Evolutionary conservation across 2,797 vertebrate genomes (phyloP).

Genomic region (Nannoperca australis): DNA sequence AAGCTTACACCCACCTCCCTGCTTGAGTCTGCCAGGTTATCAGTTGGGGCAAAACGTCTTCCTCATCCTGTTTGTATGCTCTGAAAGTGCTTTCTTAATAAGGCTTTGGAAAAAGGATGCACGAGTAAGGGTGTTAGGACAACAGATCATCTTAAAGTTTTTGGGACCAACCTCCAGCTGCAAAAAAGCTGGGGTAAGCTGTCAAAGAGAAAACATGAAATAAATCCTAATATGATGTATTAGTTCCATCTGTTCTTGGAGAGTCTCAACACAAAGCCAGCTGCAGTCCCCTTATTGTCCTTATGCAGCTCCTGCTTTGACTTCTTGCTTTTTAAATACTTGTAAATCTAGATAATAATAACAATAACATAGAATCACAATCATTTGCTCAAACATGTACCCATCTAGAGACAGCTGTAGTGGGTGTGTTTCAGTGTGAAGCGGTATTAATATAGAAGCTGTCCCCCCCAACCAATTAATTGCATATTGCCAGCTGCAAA

Average conservation of each 20-base stretch:
- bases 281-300: conserved; percentile 16
- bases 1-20: conserved; percentile 32
- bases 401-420: conserved; percentile 46
- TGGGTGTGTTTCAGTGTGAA: conserved; percentile 49
- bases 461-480: conserved; percentile 66
- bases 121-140: conserved; percentile 21
- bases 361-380: background rate
- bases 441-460: conserved; percentile 55
- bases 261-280: conserved; percentile 26
- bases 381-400: conserved; percentile 27
- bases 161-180: conserved; percentile 20
- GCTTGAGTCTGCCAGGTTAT: conserved; percentile 44
- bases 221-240: conserved; percentile 33
- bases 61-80: conserved; percentile 8
- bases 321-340: conserved; percentile 18
- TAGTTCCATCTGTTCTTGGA: conserved; percentile 26
- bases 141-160: conserved; percentile 19
- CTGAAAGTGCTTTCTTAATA: conserved; percentile 27
- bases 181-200: conserved; percentile 26
- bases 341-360: conserved; percentile 13
- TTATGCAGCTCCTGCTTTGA: conserved; percentile 13
- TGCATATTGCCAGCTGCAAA: conserved; percentile 68
- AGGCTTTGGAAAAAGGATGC: conserved; percentile 32
- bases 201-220: conserved; percentile 15
- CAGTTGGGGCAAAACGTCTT: conserved; percentile 44